Evolutionary conservation across 2,113 vertebrate genomes (phyloP).

Genomic region (Platichthys flesus): DNA sequence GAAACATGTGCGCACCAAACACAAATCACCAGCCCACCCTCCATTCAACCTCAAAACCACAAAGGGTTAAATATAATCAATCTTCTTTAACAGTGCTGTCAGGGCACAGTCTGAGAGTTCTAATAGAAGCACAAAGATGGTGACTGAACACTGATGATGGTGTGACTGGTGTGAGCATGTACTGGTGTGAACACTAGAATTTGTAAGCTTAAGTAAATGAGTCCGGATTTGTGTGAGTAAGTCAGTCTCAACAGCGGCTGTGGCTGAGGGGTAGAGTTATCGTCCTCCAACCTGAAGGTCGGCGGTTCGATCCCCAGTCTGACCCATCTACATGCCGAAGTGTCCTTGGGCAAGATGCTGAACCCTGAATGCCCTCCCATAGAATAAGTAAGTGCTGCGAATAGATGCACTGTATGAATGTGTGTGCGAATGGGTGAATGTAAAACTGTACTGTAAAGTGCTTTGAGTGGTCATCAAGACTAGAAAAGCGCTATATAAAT

Average conservation of each 20-base stretch:
- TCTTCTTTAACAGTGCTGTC: conserved; percentile 84
- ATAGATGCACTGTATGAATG: too few species aligned
- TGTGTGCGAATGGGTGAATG: too few species aligned
- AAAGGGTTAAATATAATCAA: conserved; percentile 84
- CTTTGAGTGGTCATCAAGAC: too few species aligned
- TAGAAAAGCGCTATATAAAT: too few species aligned
- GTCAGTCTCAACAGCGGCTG: neutral
- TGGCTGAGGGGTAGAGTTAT: too few species aligned
- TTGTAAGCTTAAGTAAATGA: conserved; percentile 10
- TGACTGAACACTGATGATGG: conserved; percentile 26
- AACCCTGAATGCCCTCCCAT: too few species aligned
- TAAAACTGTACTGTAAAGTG: too few species aligned
- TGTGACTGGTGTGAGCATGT: conserved; percentile 19
- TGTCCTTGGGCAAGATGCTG: too few species aligned
- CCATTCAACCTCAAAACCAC: conserved; percentile 80
- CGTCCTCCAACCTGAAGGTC: too few species aligned
- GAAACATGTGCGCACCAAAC: conserved; percentile 73
- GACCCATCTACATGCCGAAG: too few species aligned
- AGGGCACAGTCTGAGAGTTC: conserved; percentile 68
- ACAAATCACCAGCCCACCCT: conserved; percentile 69
- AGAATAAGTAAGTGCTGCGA: too few species aligned
- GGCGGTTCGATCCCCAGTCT: too few species aligned
- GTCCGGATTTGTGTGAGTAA: neutral
- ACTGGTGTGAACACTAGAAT: neutral
- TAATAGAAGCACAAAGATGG: conserved; percentile 70